A percentile compares a stretch with the other conserved stretches of the same genome.
Evolutionary conservation across 2,797 vertebrate species (phyloP).

Genomic region (Eleutherodactylus coqui): DNA sequence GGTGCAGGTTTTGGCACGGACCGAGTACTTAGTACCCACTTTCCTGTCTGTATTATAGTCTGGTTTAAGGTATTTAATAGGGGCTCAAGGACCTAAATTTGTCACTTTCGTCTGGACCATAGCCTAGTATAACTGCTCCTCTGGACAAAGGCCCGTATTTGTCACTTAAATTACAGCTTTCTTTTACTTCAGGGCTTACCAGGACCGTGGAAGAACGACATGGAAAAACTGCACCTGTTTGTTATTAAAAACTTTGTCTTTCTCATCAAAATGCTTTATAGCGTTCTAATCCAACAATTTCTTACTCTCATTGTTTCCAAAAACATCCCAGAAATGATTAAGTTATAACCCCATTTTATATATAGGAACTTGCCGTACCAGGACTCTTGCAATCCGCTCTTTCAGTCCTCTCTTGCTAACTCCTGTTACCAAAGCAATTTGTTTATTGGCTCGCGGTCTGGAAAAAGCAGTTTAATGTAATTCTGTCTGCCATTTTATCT

Average conservation of each 20-base stretch:
- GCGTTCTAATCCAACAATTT: slow-evolving; percentile 25
- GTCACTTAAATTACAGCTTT: slow-evolving; percentile 25
- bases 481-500: slow-evolving; percentile 26
- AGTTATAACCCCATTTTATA: slow-evolving; percentile 7
- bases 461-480: slow-evolving; percentile 23
- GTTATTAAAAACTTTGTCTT: slow-evolving; percentile 40
- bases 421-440: slow-evolving; percentile 1
- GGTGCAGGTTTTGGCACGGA: background rate
- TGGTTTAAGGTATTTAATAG: background rate
- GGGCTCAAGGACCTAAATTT: background rate
- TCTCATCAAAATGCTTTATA: slow-evolving; percentile 41
- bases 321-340: slow-evolving; percentile 30
- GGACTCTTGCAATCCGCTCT: background rate
- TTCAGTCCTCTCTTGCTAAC: slow-evolving; percentile 5
- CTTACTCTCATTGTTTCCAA: slow-evolving; percentile 33
- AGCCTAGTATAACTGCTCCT: slow-evolving; percentile 28
- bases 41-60: background rate
- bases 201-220: background rate
- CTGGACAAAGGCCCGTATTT: slow-evolving; percentile 35
- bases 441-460: slow-evolving; percentile 2
- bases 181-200: slow-evolving; percentile 14
- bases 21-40: slow-evolving; percentile 8
- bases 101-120: slow-evolving; percentile 17
- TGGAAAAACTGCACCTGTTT: slow-evolving; percentile 28
- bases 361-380: background rate